phyloP scores from a whole-genome alignment of 2,113 vertebrate genomes.

The Atlantisia rogersi region DNA sequence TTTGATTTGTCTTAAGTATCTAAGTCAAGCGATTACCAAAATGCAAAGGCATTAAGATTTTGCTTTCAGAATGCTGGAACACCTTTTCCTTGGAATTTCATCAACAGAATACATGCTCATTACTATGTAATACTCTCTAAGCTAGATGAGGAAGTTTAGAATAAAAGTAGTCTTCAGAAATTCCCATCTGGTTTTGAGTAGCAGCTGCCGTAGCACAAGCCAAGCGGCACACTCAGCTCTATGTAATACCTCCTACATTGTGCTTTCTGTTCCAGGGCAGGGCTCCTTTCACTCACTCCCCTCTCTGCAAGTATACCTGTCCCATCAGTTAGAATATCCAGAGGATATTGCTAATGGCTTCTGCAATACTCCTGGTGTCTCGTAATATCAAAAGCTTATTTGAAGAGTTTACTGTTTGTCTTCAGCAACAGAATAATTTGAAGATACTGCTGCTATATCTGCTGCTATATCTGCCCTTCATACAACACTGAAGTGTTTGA shows the following conservation, averaged over 20 bases:
- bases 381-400: neutral
- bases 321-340: neutral
- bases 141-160: neutral
- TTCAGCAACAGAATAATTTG: neutral
- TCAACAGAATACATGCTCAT: neutral
- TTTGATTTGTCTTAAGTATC: conserved; percentile 15
- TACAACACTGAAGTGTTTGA: neutral
- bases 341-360: neutral
- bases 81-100: neutral
- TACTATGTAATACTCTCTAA: neutral
- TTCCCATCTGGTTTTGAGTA: conserved; percentile 12
- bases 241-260: neutral
- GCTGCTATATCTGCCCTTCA: neutral
- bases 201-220: conserved; percentile 10
- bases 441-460: neutral
- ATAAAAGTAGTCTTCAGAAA: conserved; percentile 29
- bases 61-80: neutral
- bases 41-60: neutral
- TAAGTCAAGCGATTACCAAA: neutral
- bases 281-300: neutral
- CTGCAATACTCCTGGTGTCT: neutral
- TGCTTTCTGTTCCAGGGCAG: neutral
- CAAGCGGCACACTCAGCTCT: conserved; percentile 28
- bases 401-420: neutral
- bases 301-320: neutral